Percentiles rank a stretch among this genome's conserved stretches.
phyloP scores from a whole-genome alignment of 2,797 vertebrate genomes.

The Babyrousa celebensis region DNA sequence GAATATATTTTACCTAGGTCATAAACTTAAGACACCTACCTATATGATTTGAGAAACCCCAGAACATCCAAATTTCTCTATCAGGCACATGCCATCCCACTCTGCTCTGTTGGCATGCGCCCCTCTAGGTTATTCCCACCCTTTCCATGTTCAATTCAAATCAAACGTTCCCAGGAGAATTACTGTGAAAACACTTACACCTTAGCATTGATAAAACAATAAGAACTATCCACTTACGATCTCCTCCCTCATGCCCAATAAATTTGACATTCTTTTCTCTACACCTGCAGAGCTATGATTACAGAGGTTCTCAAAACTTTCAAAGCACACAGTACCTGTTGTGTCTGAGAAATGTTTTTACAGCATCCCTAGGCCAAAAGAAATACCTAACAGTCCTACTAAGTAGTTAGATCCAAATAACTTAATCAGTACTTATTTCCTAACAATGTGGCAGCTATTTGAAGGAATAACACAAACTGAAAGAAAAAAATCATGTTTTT shows the following conservation, averaged over 20 bases:
- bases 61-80: not conserved
- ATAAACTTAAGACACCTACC: not conserved
- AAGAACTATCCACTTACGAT: not conserved
- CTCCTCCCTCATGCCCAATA: not conserved
- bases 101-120: not conserved
- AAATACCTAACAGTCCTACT: not conserved
- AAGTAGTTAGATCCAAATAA: constrained; percentile 33
- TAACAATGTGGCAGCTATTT: not conserved
- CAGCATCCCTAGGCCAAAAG: not conserved
- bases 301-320: not conserved
- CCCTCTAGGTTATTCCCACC: not conserved
- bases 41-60: not conserved
- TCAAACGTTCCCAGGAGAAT: not conserved
- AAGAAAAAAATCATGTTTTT: not conserved
- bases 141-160: not conserved
- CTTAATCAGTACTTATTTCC: not conserved
- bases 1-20: constrained; percentile 21
- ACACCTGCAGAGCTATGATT: not conserved
- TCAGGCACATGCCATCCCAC: not conserved
- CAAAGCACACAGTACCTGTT: not conserved
- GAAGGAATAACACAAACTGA: constrained; percentile 21
- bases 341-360: not conserved
- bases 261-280: not conserved
- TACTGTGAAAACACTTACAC: not conserved
- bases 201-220: not conserved